Evolutionary conservation across 2,113 vertebrate species (phyloP).

Genomic region (Odocoileus virginianus): DNA sequence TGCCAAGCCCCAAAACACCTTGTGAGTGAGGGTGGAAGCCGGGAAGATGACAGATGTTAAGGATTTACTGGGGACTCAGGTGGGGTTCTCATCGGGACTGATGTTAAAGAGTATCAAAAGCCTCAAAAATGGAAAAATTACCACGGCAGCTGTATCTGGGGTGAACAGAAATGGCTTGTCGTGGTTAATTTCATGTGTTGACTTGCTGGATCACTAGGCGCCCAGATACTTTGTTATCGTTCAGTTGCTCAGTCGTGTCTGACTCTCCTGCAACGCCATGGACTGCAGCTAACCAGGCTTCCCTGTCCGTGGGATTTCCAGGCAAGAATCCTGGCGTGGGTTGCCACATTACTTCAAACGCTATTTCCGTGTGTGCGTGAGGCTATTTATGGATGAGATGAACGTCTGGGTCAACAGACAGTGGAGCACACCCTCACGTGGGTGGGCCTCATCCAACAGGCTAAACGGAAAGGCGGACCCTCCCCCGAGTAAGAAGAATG

Average conservation of each 20-base stretch:
- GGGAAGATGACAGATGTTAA: neutral
- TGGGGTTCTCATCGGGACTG: neutral
- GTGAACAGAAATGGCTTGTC: neutral
- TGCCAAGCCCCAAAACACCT: neutral
- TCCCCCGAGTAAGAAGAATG: neutral
- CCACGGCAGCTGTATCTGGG: neutral
- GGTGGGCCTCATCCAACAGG: neutral
- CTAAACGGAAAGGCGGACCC: neutral
- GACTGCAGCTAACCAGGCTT: neutral
- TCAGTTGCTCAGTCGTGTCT: rapidly evolving
- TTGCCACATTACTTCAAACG: neutral
- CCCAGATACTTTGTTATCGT: neutral
- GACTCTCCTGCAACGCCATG: neutral
- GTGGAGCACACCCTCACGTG: neutral
- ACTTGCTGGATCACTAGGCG: neutral
- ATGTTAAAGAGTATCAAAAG: neutral
- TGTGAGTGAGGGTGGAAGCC: neutral
- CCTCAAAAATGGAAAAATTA: neutral
- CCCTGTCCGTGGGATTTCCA: neutral
- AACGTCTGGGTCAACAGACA: neutral
- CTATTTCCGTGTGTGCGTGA: neutral
- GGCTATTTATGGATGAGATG: neutral
- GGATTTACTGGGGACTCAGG: neutral
- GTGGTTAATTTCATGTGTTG: neutral
- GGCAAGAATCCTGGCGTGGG: neutral